Evolutionary conservation across 2,113 vertebrate species (phyloP), one percentile per base, ranked within the genome.

Genomic region (Stomatorhinus ivindoensis): DNA sequence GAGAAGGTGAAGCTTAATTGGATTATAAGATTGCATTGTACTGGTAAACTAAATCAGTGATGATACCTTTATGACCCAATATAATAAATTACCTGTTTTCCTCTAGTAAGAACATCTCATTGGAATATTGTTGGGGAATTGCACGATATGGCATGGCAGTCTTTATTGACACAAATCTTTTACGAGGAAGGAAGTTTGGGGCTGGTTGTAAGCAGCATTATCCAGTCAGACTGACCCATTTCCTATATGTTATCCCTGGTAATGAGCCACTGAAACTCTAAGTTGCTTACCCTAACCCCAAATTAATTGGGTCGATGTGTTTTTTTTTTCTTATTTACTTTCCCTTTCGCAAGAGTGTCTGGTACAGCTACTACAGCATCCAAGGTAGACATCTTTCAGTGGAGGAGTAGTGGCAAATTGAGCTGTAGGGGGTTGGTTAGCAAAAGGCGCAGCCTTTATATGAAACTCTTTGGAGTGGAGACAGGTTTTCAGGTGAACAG

Each of bases 401-500:
- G 35, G 4, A 76, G 92, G 91, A 91, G 92, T 92, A 91, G 92
- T 24, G n/a, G 47, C 9, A 27, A 31, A 15, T 92, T 92, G 90
- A 92, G 91, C 92, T 90, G 91, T 91, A 3, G 53, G 91, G 92
- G 93, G 42, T 39, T 35, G 55, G 39, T 44, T 35, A 35, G 93
- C 92, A 92, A 92, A 95, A 94, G 95, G 93, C 93, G 92, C 93
- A 94, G 89, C 89, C 91, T 84, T 42, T 91, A 89, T 91, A 89
- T 92, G 91, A 92, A 93, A 94, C 92, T 93, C 92, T 55, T 82
- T 85, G 92, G 92, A 94, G 92, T 93, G 93, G 92, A 51, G 46
- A 89, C 90, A 11, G 0, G 85, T 61, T 82, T 87, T 35, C 84
- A 80, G 61, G 35, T 35, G 87, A 47, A 21, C 90, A 90, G 87